A percentile compares a stretch with the other conserved stretches of the same genome.
phyloP scores from a whole-genome alignment of 2,888 invertebrate species.

The Galerucella nymphaeae region DNA sequence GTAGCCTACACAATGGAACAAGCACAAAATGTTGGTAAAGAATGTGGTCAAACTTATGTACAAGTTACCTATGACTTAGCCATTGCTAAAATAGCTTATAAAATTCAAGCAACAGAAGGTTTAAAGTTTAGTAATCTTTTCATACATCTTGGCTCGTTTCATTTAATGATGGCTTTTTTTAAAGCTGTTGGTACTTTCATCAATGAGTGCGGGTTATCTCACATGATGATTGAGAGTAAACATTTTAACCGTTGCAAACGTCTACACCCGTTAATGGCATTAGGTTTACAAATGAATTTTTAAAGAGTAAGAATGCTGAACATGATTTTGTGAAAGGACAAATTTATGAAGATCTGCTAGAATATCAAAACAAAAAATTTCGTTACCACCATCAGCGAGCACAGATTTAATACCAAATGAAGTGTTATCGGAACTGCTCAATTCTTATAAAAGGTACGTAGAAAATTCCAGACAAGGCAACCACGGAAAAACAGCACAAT shows the following conservation, averaged over 20 bases:
- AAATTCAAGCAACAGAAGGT: slow-evolving; percentile 50
- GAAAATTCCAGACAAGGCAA: slow-evolving; percentile 45
- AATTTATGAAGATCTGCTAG: slow-evolving; percentile 36
- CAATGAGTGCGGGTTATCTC: slow-evolving; percentile 33
- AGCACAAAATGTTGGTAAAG: slow-evolving; percentile 45
- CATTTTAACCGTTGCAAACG: slow-evolving; percentile 46
- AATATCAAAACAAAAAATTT: slow-evolving; percentile 36
- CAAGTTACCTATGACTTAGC: slow-evolving; percentile 57
- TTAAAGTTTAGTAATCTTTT: slow-evolving; percentile 55
- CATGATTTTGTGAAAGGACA: slow-evolving; percentile 39
- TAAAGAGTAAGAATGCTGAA: slow-evolving; percentile 30
- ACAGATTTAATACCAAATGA: slow-evolving; percentile 33
- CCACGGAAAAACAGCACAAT: slow-evolving; percentile 56
- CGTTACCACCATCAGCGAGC: slow-evolving; percentile 10
- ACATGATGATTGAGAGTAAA: slow-evolving; percentile 40
- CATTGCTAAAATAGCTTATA: slow-evolving; percentile 50
- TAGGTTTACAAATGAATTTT: slow-evolving; percentile 43
- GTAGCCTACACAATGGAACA: slow-evolving; percentile 50
- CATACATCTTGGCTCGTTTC: slow-evolving; percentile 57
- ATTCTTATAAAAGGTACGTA: slow-evolving; percentile 37
- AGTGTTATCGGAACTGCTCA: slow-evolving; percentile 22
- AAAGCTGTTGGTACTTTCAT: slow-evolving; percentile 42
- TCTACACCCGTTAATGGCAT: slow-evolving; percentile 44
- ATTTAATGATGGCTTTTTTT: slow-evolving; percentile 51
- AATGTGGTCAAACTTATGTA: slow-evolving; percentile 45